phyloP scores from a whole-genome alignment of 2,888 invertebrate species.

The Ochropleura plecta region DNA sequence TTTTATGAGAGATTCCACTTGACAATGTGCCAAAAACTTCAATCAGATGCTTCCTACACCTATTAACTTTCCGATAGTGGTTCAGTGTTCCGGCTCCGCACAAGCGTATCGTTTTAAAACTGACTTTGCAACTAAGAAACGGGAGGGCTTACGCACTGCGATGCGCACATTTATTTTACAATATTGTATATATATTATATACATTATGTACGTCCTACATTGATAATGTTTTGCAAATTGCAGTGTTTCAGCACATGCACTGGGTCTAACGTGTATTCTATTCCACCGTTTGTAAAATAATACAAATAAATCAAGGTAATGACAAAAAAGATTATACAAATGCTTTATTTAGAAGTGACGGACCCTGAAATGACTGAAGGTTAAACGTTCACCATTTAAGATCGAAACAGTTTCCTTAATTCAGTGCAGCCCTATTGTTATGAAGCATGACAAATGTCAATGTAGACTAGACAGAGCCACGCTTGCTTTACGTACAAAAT shows the following conservation, averaged over 20 bases:
- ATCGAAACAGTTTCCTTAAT: conserved; percentile 42
- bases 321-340: conserved; percentile 11
- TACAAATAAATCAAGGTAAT: background rate
- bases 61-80: background rate
- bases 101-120: conserved; percentile 10
- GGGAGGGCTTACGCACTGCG: conserved; percentile 10
- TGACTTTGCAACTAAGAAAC: conserved; percentile 5
- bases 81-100: background rate
- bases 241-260: conserved; percentile 20
- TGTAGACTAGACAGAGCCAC: conserved; percentile 15
- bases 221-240: conserved; percentile 60
- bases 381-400: conserved; percentile 41
- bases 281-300: conserved; percentile 13
- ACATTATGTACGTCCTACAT: conserved; percentile 35
- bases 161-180: conserved; percentile 27
- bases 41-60: conserved; percentile 15
- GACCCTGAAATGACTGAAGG: too few relatives aligned
- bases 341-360: conserved; percentile 14
- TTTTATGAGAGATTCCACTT: conserved; percentile 32
- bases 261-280: conserved; percentile 10
- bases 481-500: background rate
- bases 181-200: conserved; percentile 44
- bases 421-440: conserved; percentile 23
- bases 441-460: conserved; percentile 32
- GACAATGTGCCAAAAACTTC: conserved; percentile 42